Base-by-base conservation (phyloP, 2,113 vertebrate genomes). In the Colossoma macropomum region DNA sequence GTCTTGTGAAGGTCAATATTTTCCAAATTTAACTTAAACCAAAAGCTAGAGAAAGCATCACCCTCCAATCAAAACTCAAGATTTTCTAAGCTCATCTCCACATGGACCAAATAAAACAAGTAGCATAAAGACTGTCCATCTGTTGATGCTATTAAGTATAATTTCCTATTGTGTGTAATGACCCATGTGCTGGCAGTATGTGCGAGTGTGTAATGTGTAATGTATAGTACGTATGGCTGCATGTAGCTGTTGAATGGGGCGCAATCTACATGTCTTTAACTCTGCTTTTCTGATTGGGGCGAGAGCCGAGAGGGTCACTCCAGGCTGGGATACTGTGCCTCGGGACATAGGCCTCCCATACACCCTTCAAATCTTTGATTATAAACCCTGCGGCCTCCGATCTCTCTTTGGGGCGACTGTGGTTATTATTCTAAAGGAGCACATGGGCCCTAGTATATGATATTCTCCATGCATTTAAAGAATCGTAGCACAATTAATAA, bases 101-200 rank as follows among this genome's bases (percentile, higher is more conserved):
- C 52, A 82, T 69, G 73, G 52, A 77, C 69, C 62, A 74, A 95
- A 93, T 90, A 93, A 93, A 95, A 92, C 92, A 94, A 95, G 65
- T 83, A 83, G 32, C 93, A 96, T 96, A 95, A 95, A 96, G 96
- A 95, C 94, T 95, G 95, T 96, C 96, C 97, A 97, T 97, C 97
- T 97, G 97, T 96, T 94, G 95, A 96, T 93, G 96, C 95, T 93
- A 94, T 96, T 96, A 92, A 93, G 96, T 95, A 95, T 96, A 96
- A 97, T 98, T 96, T 97, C 95, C 93, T 95, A 94, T 89, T 95
- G 94, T 96, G 94, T 95, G 94, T 97, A 98, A 98, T 96, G 96
- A 96, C 89, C 95, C 96, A 94, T 97, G 93, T 82, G 86, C 88
- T 93, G 92, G 94, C 95, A 94, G 95, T 90, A 95, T 91, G 86